Percentiles rank a stretch among this genome's conserved stretches.
Conservation (phyloP, 2,888 invertebrate genomes). For the Cerastis rubricosa region DNA sequence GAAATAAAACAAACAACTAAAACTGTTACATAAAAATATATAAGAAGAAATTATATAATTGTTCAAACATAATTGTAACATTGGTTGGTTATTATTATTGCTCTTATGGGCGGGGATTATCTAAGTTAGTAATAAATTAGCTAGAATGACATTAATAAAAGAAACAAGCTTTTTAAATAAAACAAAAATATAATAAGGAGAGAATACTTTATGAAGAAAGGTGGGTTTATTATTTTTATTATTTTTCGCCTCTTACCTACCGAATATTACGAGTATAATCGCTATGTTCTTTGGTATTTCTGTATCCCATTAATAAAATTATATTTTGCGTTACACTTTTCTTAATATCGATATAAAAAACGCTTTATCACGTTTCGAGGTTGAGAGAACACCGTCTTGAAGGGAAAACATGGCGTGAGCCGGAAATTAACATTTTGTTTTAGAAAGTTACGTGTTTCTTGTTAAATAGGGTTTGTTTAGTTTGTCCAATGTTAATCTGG, state of each 20-base stretch:
- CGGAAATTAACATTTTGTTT: conserved; percentile 82
- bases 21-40: conserved; percentile 54
- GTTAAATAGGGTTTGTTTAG: conserved; percentile 59
- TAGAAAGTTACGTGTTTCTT: conserved; percentile 68
- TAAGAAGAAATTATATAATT: conserved; percentile 50
- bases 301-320: conserved; percentile 25
- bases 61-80: conserved; percentile 34
- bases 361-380: conserved; percentile 60
- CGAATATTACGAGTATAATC: background rate
- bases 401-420: conserved; percentile 69
- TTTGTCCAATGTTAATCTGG: conserved; percentile 49
- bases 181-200: background rate
- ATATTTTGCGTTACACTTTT: conserved; percentile 44
- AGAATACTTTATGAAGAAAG: background rate
- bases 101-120: conserved; percentile 12
- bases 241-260: background rate
- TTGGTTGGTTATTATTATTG: conserved; percentile 9
- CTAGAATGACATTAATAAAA: conserved; percentile 11
- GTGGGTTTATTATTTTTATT: conserved; percentile 19
- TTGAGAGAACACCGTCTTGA: conserved; percentile 54
- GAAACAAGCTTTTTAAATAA: background rate
- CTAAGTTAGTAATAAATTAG: background rate
- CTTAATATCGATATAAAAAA: conserved; percentile 53
- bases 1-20: conserved; percentile 60
- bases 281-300: background rate